Percentiles rank a stretch among this genome's conserved stretches.
Evolutionary conservation across 2,113 vertebrate genomes (phyloP).

Genomic region (Hylia prasina): DNA sequence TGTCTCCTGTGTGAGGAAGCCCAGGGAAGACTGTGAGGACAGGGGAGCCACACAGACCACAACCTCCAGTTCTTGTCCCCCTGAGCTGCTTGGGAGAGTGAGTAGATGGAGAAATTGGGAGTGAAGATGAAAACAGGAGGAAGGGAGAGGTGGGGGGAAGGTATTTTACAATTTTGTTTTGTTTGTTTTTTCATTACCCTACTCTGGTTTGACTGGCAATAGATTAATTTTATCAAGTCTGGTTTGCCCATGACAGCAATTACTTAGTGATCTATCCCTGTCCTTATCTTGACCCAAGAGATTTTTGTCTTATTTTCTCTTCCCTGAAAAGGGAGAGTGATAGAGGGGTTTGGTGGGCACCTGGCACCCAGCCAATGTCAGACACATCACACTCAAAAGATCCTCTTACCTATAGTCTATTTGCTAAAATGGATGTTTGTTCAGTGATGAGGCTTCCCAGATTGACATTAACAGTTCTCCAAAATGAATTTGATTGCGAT

Average conservation of each 20-base stretch:
- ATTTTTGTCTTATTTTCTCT: not conserved
- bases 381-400: not conserved
- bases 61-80: no score
- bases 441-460: not conserved
- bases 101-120: not conserved
- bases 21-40: not conserved
- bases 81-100: not conserved
- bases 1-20: not conserved
- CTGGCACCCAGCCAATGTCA: not conserved
- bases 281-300: not conserved
- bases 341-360: not conserved
- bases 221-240: not conserved
- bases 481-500: not conserved
- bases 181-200: not conserved
- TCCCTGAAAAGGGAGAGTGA: not conserved
- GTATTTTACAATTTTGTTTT: not conserved
- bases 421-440: not conserved
- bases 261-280: not conserved
- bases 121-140: not conserved
- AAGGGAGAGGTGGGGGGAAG: not conserved
- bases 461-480: not conserved
- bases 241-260: not conserved
- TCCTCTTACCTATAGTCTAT: not conserved
- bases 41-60: not conserved
- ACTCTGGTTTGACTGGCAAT: not conserved